Evolutionary conservation across 2,888 invertebrate species (phyloP).

Genomic region (Leptarthrus brevirostris): DNA sequence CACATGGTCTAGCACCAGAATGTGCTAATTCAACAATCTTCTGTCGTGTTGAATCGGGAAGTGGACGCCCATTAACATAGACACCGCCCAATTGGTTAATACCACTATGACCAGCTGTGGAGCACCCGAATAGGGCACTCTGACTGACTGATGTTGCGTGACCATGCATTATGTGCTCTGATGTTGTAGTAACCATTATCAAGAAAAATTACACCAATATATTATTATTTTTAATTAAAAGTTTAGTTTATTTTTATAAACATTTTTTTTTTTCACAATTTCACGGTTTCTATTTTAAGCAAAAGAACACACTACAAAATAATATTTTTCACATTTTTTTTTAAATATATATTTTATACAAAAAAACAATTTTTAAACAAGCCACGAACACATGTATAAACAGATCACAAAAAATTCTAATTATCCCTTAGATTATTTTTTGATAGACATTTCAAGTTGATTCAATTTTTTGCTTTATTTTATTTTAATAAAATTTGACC

Average conservation of each 20-base stretch:
- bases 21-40: constrained; percentile 99
- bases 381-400: background rate
- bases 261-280: background rate
- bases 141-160: constrained; percentile 73
- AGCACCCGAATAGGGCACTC: constrained; percentile 85
- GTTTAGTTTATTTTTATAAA: background rate
- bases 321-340: background rate
- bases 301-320: background rate
- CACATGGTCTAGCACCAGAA: constrained; percentile 97
- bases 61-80: constrained; percentile 97
- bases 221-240: constrained; percentile 4
- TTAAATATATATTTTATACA: background rate
- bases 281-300: background rate
- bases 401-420: background rate
- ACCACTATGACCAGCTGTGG: constrained; percentile 95
- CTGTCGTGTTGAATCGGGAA: constrained; percentile 97
- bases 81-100: constrained; percentile 99
- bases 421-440: no score
- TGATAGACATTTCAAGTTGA: no score
- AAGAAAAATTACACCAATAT: background rate
- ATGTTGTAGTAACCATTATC: constrained; percentile 66
- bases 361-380: background rate
- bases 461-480: no score
- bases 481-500: no score
- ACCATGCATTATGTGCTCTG: constrained; percentile 79